phyloP scores from a whole-genome alignment of 2,113 vertebrate genomes.

The Chitala chitala region DNA sequence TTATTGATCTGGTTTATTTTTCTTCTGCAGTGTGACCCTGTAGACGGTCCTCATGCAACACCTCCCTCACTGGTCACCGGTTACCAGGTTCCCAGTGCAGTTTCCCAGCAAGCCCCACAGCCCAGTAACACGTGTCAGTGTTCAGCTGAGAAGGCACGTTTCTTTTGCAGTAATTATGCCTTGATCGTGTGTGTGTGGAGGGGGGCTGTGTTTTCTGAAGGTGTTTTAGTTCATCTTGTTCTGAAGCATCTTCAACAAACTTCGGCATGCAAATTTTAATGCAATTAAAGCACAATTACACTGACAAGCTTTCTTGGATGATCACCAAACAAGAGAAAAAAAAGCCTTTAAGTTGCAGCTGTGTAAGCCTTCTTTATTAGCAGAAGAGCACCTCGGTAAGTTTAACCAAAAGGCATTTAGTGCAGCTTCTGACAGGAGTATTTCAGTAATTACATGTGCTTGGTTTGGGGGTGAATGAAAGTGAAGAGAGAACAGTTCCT shows the following conservation, averaged over 20 bases:
- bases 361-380: conserved; percentile 30
- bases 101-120: conserved; percentile 55
- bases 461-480: conserved; percentile 10
- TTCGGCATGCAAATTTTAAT: conserved; percentile 37
- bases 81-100: conserved; percentile 60
- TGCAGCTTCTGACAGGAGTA: conserved; percentile 14
- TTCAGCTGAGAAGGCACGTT: conserved; percentile 74
- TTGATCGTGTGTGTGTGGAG: conserved; percentile 45
- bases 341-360: conserved; percentile 27
- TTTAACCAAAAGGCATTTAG: conserved; percentile 20
- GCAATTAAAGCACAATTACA: conserved; percentile 44
- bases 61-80: conserved; percentile 51
- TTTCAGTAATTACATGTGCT: conserved; percentile 23
- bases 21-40: conserved; percentile 69
- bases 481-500: background rate
- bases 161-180: conserved; percentile 25
- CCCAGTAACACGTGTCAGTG: conserved; percentile 74
- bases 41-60: conserved; percentile 58
- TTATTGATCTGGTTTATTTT: background rate
- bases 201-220: conserved; percentile 30
- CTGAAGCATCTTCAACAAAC: background rate
- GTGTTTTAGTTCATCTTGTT: background rate
- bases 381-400: conserved; percentile 14
- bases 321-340: conserved; percentile 27
- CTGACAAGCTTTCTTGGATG: conserved; percentile 30